Evolutionary conservation across 2,888 invertebrate genomes (phyloP).

Genomic region (Euproctis similis): DNA sequence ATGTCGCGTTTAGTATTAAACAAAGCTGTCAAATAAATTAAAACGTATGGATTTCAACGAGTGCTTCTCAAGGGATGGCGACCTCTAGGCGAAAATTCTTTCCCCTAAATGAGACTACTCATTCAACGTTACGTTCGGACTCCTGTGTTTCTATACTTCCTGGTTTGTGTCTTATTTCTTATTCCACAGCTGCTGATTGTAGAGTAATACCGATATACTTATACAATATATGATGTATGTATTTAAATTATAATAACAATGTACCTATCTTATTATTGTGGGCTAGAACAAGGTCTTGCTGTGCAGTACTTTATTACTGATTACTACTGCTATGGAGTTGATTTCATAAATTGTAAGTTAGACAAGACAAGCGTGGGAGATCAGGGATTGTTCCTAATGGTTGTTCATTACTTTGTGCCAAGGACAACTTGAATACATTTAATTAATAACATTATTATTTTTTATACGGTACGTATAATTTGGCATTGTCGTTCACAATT

Average conservation of each 20-base stretch:
- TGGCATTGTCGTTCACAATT: slow-evolving; percentile 15
- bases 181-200: no score
- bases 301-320: slow-evolving; percentile 30
- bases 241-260: slow-evolving; percentile 15
- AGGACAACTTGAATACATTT: slow-evolving; percentile 39
- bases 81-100: no score
- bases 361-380: slow-evolving; percentile 59
- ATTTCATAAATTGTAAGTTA: slow-evolving; percentile 41
- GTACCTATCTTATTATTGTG: slow-evolving; percentile 15
- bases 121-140: no score
- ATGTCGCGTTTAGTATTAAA: no score
- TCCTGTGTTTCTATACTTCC: no score
- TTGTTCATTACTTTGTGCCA: slow-evolving; percentile 45
- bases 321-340: slow-evolving; percentile 29
- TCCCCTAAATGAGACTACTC: no score
- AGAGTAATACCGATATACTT: no score
- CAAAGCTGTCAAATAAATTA: no score
- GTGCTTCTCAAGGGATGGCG: no score
- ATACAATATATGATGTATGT: slow-evolving; percentile 1
- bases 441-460: no score
- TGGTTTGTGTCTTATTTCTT: no score
- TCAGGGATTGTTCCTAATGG: slow-evolving; percentile 42
- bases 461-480: slow-evolving; percentile 12
- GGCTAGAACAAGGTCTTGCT: slow-evolving; percentile 32
- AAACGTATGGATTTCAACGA: no score